A percentile compares a stretch with the other conserved stretches of the same genome.
Conservation (phyloP, 92 coral and sea anemone species). For the Epizoanthus stellaris region DNA sequence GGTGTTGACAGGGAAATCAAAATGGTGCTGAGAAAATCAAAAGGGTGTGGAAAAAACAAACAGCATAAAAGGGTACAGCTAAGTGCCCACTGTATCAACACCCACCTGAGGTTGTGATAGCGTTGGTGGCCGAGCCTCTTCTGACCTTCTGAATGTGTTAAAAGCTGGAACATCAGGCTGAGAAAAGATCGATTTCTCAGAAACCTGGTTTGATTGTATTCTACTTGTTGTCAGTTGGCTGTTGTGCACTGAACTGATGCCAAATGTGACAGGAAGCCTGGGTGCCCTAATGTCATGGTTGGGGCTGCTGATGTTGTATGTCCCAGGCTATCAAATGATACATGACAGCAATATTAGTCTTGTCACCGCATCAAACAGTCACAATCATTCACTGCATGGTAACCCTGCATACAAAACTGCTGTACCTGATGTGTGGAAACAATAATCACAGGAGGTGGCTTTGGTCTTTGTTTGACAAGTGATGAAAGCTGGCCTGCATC, state of each 20-base stretch:
- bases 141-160: constrained; percentile 18
- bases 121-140: not conserved
- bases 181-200: not conserved
- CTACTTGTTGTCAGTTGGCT: constrained; percentile 10
- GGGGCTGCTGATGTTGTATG: not conserved
- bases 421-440: constrained; percentile 49
- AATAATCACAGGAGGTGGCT: constrained; percentile 70
- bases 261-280: not conserved
- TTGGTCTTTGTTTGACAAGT: constrained; percentile 64
- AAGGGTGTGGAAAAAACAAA: too few species aligned
- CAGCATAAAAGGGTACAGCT: too few species aligned
- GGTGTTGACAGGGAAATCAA: not conserved
- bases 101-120: constrained; percentile 18
- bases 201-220: not conserved
- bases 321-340: not conserved
- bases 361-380: too few species aligned
- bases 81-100: too few species aligned
- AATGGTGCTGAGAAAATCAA: not conserved
- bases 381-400: too few species aligned
- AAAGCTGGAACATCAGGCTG: constrained; percentile 7
- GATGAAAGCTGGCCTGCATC: constrained; percentile 55
- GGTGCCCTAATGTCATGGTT: constrained; percentile 14
- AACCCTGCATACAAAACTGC: too few species aligned
- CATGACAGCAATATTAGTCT: too few species aligned
- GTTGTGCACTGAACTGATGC: not conserved